Percentiles rank a stretch among this genome's conserved stretches.
These are phyloP conservation scores for Torymus auratus DNA, from an alignment of 2,888 invertebrate species.

Conservation along the genomic window DNA sequence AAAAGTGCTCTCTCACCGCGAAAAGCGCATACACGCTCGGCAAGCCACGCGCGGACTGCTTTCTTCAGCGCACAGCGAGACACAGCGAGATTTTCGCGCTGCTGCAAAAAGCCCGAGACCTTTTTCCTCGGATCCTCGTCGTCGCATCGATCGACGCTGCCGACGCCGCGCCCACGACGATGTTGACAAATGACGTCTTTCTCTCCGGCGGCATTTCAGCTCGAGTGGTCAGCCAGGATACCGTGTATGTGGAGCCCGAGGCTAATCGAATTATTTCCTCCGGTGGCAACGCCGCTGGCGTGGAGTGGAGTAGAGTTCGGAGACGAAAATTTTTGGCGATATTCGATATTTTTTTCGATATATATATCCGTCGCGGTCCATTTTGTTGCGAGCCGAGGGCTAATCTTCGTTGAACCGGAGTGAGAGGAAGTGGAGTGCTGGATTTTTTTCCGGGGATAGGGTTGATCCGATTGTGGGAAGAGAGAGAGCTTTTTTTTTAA, in stretches of 20 bases:
- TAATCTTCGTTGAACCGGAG: too few species aligned
- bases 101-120: not conserved
- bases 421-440: too few species aligned
- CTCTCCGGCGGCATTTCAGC: slow-evolving; percentile 20
- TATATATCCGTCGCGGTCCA: too few species aligned
- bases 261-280: slow-evolving; percentile 35
- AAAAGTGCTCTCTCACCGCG: not conserved
- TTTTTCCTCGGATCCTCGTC: not conserved
- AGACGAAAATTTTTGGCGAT: too few species aligned
- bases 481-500: too few species aligned
- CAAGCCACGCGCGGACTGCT: not conserved
- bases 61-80: not conserved
- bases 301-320: too few species aligned
- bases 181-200: slow-evolving; percentile 54
- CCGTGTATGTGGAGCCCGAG: not conserved
- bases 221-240: slow-evolving; percentile 4
- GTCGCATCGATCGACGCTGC: slow-evolving; percentile 29
- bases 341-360: too few species aligned
- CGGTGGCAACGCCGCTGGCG: too few species aligned
- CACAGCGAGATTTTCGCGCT: slow-evolving; percentile 20
- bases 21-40: slow-evolving; percentile 16
- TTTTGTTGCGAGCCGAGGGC: too few species aligned
- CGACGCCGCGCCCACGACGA: slow-evolving; percentile 15
- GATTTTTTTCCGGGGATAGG: too few species aligned
- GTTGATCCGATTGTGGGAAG: too few species aligned